These are phyloP conservation scores for Drosophila crucigera DNA, from an alignment of 2,888 invertebrate species.

Conservation along the genomic window DNA sequence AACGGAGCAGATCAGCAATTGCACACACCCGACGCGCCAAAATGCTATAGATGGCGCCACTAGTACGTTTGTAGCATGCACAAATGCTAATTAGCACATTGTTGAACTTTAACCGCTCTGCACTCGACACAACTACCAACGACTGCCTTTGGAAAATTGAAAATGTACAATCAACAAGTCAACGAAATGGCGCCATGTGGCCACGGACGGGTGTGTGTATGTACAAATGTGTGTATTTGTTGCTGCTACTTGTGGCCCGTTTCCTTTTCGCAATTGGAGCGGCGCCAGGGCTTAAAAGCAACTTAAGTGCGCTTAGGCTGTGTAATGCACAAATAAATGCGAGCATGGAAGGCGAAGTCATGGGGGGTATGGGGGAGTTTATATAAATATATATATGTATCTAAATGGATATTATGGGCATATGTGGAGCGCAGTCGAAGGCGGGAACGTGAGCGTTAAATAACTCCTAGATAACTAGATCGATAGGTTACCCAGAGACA, in stretches of 20 bases:
- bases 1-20: constrained; percentile 24
- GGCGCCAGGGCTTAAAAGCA: constrained; percentile 81
- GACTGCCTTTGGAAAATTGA: constrained; percentile 16
- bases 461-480: constrained; percentile 76
- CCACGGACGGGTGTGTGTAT: constrained; percentile 26
- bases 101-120: not conserved
- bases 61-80: not conserved
- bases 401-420: constrained; percentile 79
- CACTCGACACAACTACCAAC: constrained; percentile 17
- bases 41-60: constrained; percentile 57
- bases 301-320: constrained; percentile 76
- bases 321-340: constrained; percentile 79
- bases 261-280: constrained; percentile 76
- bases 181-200: constrained; percentile 60
- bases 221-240: constrained; percentile 17
- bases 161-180: constrained; percentile 51
- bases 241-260: constrained; percentile 31
- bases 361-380: not conserved
- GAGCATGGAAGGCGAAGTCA: constrained; percentile 5
- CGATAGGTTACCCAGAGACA: constrained; percentile 63
- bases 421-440: constrained; percentile 45
- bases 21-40: not conserved
- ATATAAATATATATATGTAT: constrained; percentile 47
- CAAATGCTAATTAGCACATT: constrained; percentile 18
- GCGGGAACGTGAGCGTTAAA: constrained; percentile 42